Evolutionary conservation across 2,113 vertebrate genomes (phyloP).

Genomic region (Ceyx margarethae): DNA sequence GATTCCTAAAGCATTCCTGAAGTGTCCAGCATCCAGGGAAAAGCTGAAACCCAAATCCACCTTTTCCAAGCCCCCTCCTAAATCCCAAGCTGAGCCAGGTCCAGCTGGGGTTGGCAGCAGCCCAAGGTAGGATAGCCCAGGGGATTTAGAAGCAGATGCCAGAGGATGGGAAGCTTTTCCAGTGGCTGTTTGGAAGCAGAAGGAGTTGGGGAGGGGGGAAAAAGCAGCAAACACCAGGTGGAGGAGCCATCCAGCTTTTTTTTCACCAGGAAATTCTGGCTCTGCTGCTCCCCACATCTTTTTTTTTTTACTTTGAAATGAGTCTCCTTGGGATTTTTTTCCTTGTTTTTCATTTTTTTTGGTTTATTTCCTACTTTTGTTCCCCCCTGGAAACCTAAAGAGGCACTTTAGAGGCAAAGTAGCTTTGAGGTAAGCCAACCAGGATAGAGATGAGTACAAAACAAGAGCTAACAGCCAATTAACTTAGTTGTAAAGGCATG

Average conservation of each 20-base stretch:
- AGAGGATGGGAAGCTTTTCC: background rate
- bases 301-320: background rate
- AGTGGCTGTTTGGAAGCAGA: background rate
- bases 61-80: background rate
- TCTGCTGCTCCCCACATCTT: background rate
- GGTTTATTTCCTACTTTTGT: no score
- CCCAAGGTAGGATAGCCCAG: background rate
- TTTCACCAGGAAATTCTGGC: background rate
- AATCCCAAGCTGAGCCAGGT: background rate
- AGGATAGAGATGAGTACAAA: no score
- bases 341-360: background rate
- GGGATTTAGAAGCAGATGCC: background rate
- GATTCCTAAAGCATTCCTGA: no score
- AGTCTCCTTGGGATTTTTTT: no score
- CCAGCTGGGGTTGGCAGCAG: conserved; percentile 25
- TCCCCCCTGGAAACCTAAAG: no score
- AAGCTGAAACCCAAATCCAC: background rate
- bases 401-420: no score
- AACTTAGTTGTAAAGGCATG: no score
- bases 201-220: background rate
- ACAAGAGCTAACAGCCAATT: no score
- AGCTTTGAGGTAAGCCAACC: no score
- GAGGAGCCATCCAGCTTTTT: background rate
- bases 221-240: background rate
- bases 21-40: background rate